Evolutionary conservation across 2,888 invertebrate species (phyloP).

Genomic region (Zaprionus bogoriensis): DNA sequence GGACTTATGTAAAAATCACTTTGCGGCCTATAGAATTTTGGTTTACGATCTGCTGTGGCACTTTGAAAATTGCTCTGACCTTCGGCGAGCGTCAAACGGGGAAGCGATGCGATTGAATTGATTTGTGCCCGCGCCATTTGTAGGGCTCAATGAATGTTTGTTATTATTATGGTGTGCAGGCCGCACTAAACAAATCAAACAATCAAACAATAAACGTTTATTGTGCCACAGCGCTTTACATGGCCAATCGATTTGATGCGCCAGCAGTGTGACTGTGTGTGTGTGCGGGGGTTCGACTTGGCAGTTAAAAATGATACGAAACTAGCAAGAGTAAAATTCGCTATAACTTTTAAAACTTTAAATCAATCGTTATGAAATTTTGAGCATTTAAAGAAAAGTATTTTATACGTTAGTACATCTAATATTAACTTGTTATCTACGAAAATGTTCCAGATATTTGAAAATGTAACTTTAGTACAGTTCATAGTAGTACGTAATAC

Average conservation of each 20-base stretch:
- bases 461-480: not conserved
- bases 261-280: conserved; percentile 9
- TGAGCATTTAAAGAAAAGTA: not conserved
- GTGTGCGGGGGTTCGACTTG: not conserved
- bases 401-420: not conserved
- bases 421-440: not conserved
- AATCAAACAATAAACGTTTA: conserved; percentile 73
- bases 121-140: conserved; percentile 53
- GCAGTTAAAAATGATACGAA: not conserved
- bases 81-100: conserved; percentile 38
- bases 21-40: conserved; percentile 47
- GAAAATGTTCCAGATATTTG: too few relatives aligned
- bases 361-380: not conserved
- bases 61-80: conserved; percentile 55
- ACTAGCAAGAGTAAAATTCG: not conserved
- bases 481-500: too few relatives aligned
- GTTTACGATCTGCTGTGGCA: conserved; percentile 23
- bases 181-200: conserved; percentile 73
- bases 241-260: conserved; percentile 65
- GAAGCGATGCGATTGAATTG: conserved; percentile 43
- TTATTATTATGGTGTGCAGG: conserved; percentile 46
- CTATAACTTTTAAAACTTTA: not conserved
- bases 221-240: conserved; percentile 67
- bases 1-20: conserved; percentile 31
- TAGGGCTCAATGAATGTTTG: conserved; percentile 69